A percentile compares a stretch with the other conserved stretches of the same genome.
Conservation (phyloP, 2,113 vertebrate genomes). For the Periophthalmus modestus region DNA sequence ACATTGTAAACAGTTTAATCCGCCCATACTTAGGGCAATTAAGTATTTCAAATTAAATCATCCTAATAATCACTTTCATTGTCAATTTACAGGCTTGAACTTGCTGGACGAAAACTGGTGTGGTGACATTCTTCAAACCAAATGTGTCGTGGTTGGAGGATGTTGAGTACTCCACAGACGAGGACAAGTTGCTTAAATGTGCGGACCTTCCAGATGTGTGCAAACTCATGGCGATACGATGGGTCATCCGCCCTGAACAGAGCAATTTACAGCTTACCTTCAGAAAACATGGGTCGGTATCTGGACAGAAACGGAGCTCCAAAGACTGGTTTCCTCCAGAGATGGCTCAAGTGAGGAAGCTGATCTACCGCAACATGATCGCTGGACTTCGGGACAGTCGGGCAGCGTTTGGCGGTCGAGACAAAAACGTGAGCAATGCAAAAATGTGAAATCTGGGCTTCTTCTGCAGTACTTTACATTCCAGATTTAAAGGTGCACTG, state of each 20-base stretch:
- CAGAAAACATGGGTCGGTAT: not conserved
- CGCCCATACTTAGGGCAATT: not conserved
- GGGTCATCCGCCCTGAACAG: not conserved
- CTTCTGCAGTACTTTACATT: too few relatives aligned
- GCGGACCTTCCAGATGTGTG: not conserved
- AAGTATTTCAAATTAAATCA: not conserved
- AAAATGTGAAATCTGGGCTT: too few relatives aligned
- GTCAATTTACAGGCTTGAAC: not conserved
- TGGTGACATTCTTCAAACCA: not conserved
- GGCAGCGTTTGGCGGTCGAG: not conserved
- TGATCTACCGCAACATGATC: not conserved
- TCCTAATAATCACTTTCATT: not conserved
- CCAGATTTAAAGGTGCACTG: too few relatives aligned
- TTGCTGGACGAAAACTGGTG: not conserved
- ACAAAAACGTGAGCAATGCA: not conserved
- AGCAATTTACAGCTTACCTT: not conserved
- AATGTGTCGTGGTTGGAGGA: not conserved
- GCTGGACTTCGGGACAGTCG: not conserved
- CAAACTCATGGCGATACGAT: slow-evolving; percentile 31
- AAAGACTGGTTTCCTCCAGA: slow-evolving; percentile 46
- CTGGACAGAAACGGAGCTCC: slow-evolving; percentile 31
- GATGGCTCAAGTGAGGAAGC: slow-evolving; percentile 22
- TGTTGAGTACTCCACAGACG: not conserved
- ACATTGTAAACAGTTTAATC: too few relatives aligned
- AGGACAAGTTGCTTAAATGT: not conserved